Conservation (phyloP, 2,113 vertebrate genomes). For the Urocynchramus pylzowi region DNA sequence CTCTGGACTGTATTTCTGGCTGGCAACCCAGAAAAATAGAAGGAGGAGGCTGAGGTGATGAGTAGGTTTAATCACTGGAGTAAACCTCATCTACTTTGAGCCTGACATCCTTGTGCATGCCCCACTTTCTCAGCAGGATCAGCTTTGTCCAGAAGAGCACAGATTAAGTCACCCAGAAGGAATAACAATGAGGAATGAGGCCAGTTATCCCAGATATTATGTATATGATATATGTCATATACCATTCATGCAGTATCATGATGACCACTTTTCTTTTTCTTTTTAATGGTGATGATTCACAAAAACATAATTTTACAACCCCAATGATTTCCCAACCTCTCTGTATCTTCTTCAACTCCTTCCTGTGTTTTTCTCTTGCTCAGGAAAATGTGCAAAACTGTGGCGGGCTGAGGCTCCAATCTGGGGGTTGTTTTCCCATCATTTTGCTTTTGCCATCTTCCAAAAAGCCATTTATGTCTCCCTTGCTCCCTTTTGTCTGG, state of each 20-base stretch:
- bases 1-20: neutral
- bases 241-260: too few relatives aligned
- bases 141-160: neutral
- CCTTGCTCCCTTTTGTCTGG: neutral
- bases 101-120: neutral
- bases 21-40: neutral
- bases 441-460: neutral
- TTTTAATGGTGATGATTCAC: neutral
- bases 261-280: neutral
- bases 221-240: neutral
- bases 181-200: neutral
- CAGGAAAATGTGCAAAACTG: neutral
- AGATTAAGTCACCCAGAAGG: neutral
- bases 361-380: neutral
- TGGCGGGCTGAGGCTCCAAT: accelerated
- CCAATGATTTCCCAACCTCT: neutral
- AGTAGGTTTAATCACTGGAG: neutral
- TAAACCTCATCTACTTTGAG: neutral
- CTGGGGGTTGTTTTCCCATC: neutral
- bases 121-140: neutral
- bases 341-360: neutral
- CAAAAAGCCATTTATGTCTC: neutral
- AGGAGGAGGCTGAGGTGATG: neutral
- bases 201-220: neutral
- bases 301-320: neutral